phyloP scores from a whole-genome alignment of 2,113 vertebrate species.

The Eulemur macaco region DNA sequence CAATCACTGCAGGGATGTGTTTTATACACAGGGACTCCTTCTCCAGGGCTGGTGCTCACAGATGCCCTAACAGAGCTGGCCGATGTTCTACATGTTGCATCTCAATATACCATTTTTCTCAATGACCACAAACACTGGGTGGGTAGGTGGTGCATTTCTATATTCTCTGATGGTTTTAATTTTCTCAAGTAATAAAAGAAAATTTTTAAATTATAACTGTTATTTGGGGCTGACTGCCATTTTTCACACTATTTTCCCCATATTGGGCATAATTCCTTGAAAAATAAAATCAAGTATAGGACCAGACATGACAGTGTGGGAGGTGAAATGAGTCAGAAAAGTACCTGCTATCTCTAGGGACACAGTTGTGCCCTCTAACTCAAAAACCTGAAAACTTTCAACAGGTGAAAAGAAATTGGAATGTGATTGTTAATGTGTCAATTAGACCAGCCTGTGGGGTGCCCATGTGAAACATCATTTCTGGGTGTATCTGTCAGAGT shows the following conservation, averaged over 20 bases:
- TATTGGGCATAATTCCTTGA: conserved; percentile 38
- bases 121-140: background rate
- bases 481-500: background rate
- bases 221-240: background rate
- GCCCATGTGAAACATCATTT: background rate
- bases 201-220: background rate
- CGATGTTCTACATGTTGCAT: background rate
- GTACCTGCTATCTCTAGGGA: background rate
- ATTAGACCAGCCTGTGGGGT: too few species aligned
- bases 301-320: background rate
- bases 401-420: background rate
- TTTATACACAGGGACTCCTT: conserved; percentile 31
- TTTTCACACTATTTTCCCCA: background rate
- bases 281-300: background rate
- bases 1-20: background rate
- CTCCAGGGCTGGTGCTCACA: conserved; percentile 20
- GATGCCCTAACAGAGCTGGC: background rate
- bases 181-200: background rate
- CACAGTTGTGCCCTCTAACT: background rate
- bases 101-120: background rate
- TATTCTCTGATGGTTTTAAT: background rate
- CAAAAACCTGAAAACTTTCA: background rate
- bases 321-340: background rate
- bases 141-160: background rate
- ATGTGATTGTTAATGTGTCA: background rate